These are phyloP conservation scores for Rana temporaria DNA, from an alignment of 2,113 vertebrate species.

Conservation along the genomic window DNA sequence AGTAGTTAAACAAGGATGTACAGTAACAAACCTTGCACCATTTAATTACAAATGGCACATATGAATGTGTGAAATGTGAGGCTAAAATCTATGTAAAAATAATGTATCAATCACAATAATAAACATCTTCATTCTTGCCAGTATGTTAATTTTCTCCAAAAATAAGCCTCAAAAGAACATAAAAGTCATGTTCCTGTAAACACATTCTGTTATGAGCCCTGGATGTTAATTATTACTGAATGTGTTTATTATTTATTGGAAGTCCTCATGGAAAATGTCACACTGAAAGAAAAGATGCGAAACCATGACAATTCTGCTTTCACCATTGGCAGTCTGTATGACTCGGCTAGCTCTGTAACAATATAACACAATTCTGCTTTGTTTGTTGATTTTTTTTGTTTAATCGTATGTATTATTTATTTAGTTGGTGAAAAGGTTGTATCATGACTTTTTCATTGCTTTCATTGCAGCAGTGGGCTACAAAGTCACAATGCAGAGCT, in stretches of 20 bases:
- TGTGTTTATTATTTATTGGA: slow-evolving; percentile 47
- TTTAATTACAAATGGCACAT: no score
- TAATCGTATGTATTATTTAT: slow-evolving; percentile 53
- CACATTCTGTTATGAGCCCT: slow-evolving; percentile 13
- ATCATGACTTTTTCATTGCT: slow-evolving; percentile 19
- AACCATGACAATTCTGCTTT: slow-evolving; percentile 39
- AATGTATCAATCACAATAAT: background rate
- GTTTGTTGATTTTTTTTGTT: slow-evolving; percentile 47
- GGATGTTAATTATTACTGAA: slow-evolving; percentile 47
- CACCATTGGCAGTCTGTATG: slow-evolving; percentile 30
- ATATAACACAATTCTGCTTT: slow-evolving; percentile 42
- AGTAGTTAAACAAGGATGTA: no score
- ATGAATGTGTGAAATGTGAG: no score
- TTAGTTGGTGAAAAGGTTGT: slow-evolving; percentile 27
- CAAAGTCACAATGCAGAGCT: slow-evolving; percentile 6
- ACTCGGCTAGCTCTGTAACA: slow-evolving; percentile 34
- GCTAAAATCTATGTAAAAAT: background rate
- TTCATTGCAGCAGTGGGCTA: background rate
- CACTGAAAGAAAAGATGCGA: slow-evolving; percentile 30
- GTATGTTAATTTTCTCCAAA: background rate
- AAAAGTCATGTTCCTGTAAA: slow-evolving; percentile 21
- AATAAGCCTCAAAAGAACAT: slow-evolving; percentile 20
- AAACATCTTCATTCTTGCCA: background rate
- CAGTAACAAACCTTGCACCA: no score
- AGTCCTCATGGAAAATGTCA: slow-evolving; percentile 53